Evolutionary conservation across 2,888 invertebrate species (phyloP), one percentile per base, ranked within the genome.

Genomic region (Trichopria drosophilae): DNA sequence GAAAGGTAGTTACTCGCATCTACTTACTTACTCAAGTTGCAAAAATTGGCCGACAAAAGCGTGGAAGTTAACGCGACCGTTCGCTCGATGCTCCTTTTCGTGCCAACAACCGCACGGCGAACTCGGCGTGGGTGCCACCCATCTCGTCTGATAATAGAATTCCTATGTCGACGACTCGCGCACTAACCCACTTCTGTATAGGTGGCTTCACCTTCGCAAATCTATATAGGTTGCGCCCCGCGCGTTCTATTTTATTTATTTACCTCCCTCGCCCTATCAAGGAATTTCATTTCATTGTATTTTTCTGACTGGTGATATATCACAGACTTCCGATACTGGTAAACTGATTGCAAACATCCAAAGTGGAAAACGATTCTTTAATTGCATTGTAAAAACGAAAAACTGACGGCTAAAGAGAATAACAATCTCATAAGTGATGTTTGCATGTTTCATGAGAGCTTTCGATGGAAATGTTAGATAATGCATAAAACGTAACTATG

Each of bases 1-100:
- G n/a, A n/a, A n/a, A 65, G 52, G 47, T 56, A 58, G 53, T 54
- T 40, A 58, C 45, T 59, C 34, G 53, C 37, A 58, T 57, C 56
- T 45, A 51, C 39, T 52, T 57, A 60, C 56, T 63, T 64, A 61
- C 56, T 60, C 59, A 61, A 45, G 41, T 45, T 34, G 51, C 37
- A 53, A 47, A 59, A 57, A 55, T 56, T 53, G 28, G 19, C 12
- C 34, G 19, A 35, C 35, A 41, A 44, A 49, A 40, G 37, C 35
- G 42, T 26, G 23, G 39, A 46, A 49, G 37, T 44, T 35, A 20
- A 12, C 32, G 19, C 22, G 4, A 10, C 3, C 29, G 29, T 10
- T 29, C 12, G 6, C 29, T 36, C 20, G 19, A 13, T 10, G 10
- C 20, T 15, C 3, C 24, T 36, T 24, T 26, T 16, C n/a, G n/a